phyloP scores from a whole-genome alignment of 2,113 vertebrate species.

The Rhadina sibilatrix region DNA sequence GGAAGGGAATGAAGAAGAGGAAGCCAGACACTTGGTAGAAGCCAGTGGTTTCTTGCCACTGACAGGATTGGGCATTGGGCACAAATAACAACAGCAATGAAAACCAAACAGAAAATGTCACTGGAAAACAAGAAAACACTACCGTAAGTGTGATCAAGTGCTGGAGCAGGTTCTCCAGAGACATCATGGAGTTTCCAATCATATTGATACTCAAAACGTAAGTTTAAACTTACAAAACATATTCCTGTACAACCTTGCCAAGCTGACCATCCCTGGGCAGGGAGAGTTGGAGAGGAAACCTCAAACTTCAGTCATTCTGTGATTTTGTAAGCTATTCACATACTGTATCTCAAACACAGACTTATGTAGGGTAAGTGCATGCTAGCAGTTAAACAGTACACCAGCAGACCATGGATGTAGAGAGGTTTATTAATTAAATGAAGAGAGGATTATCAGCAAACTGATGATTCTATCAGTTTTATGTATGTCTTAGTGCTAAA shows the following conservation, averaged over 20 bases:
- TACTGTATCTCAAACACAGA: neutral
- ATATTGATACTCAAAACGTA: neutral
- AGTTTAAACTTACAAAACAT: neutral
- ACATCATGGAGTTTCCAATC: fast-evolving
- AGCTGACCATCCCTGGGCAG: neutral
- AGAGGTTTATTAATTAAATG: neutral
- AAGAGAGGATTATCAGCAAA: neutral
- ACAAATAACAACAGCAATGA: neutral
- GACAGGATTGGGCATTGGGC: neutral
- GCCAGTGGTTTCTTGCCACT: neutral
- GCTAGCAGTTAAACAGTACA: neutral
- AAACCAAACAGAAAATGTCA: neutral
- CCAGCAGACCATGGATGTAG: neutral
- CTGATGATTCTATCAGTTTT: neutral
- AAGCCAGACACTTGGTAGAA: neutral
- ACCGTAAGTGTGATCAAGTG: neutral
- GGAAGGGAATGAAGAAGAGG: neutral
- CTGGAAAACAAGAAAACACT: neutral
- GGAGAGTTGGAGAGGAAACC: neutral
- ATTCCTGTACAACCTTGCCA: neutral
- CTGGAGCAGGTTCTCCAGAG: neutral
- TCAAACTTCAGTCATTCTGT: fast-evolving
- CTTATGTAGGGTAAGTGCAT: neutral
- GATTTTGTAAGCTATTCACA: neutral
- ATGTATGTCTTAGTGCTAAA: neutral